Evolutionary conservation across 2,797 vertebrate species (phyloP).

Genomic region (Scolopax bukidnonensis): DNA sequence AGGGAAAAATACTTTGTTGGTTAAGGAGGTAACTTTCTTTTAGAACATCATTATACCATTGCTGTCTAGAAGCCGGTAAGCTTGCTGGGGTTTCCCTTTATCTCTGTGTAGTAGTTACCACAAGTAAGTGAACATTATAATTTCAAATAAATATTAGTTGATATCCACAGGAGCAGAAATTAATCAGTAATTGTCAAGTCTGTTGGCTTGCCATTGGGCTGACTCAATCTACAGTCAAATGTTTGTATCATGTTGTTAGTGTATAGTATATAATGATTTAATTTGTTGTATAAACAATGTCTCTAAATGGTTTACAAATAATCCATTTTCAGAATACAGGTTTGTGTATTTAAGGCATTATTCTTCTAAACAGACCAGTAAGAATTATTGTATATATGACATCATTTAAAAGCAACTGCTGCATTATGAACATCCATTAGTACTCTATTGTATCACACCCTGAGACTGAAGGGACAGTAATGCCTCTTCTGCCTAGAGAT

Average conservation of each 20-base stretch:
- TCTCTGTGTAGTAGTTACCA: background rate
- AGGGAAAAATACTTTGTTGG: background rate
- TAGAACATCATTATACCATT: background rate
- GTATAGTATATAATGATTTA: background rate
- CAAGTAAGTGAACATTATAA: background rate
- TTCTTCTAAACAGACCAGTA: background rate
- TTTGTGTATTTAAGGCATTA: background rate
- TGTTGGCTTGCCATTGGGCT: background rate
- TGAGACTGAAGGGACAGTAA: background rate
- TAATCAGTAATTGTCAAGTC: background rate
- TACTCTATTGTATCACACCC: background rate
- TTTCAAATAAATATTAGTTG: background rate
- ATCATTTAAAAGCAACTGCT: background rate
- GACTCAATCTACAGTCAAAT: background rate
- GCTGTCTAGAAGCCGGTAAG: background rate
- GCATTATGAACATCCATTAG: background rate
- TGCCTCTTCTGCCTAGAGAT: background rate
- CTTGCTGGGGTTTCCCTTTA: background rate
- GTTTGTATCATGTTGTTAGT: background rate
- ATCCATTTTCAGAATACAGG: background rate
- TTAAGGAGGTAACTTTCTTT: background rate
- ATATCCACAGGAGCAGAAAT: background rate
- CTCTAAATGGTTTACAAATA: background rate
- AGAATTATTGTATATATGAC: background rate
- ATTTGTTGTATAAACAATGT: background rate